Evolutionary conservation across 2,797 vertebrate species (phyloP).

Genomic region (Cuculus canorus): DNA sequence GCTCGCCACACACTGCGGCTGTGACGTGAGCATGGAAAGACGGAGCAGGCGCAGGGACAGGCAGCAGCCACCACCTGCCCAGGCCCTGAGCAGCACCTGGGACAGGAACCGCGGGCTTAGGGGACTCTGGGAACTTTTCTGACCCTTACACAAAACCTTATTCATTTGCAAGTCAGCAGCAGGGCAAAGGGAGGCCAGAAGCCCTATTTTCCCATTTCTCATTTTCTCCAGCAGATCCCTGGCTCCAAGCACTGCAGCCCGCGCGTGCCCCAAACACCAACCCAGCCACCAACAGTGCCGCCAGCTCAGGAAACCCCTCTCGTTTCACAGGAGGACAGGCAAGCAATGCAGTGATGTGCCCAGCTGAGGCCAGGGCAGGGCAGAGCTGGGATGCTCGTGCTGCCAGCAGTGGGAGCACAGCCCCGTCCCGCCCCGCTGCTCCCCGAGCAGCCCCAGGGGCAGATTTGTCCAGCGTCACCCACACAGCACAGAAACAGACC

Average conservation of each 20-base stretch:
- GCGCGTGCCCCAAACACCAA: background rate
- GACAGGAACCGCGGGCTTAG: background rate
- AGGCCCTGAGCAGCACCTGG: background rate
- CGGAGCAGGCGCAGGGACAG: background rate
- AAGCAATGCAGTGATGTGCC: rapidly evolving
- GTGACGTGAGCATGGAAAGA: background rate
- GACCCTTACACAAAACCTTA: background rate
- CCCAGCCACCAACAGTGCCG: background rate
- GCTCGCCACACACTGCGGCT: background rate
- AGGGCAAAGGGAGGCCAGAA: background rate
- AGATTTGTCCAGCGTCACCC: rapidly evolving
- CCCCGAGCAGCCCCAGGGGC: background rate
- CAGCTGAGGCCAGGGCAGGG: background rate
- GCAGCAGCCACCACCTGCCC: constrained; percentile 34
- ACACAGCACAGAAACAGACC: background rate
- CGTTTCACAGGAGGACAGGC: background rate
- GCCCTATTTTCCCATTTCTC: background rate
- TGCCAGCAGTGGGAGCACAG: background rate
- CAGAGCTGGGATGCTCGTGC: background rate
- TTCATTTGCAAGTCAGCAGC: background rate
- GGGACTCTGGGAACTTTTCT: background rate
- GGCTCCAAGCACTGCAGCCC: background rate
- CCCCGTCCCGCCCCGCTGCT: background rate
- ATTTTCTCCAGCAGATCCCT: background rate
- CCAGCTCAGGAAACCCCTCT: background rate